Evolutionary conservation across 2,888 invertebrate genomes (phyloP).

Genomic region (Machimus rusticus): DNA sequence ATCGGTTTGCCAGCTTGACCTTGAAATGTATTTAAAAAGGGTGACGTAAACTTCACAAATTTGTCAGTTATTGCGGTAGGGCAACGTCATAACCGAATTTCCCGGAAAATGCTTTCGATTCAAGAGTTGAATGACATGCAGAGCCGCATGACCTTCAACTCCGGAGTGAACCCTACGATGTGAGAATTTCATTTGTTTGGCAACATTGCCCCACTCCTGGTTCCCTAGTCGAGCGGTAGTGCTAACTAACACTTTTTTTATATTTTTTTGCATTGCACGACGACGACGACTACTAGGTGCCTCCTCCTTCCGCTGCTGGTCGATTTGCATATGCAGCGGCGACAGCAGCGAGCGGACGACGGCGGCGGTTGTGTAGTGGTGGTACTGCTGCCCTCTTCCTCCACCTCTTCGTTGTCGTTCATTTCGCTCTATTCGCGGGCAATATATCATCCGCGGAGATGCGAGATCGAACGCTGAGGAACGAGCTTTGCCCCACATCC

Average conservation of each 20-base stretch:
- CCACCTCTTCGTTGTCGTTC: not conserved
- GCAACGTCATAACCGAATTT: conserved; percentile 23
- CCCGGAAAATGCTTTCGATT: conserved; percentile 38
- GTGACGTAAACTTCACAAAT: not conserved
- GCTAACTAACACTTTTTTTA: conserved; percentile 29
- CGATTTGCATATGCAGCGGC: not conserved
- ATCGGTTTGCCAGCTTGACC: not conserved
- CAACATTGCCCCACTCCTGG: conserved; percentile 42
- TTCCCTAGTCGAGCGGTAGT: conserved; percentile 20
- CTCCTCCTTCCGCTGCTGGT: not conserved
- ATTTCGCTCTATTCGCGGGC: not conserved
- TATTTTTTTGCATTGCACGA: not conserved
- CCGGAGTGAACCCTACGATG: conserved; percentile 31
- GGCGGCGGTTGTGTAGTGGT: not conserved
- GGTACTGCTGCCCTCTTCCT: not conserved
- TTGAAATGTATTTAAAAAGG: not conserved
- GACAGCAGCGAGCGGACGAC: not conserved
- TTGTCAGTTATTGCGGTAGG: not conserved
- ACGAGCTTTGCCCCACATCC: conserved; percentile 26
- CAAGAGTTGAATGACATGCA: conserved; percentile 38
- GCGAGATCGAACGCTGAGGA: not conserved
- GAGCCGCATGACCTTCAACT: conserved; percentile 35
- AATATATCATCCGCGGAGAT: conserved; percentile 24
- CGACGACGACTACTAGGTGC: not conserved
- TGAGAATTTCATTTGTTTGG: conserved; percentile 41